Evolutionary conservation across 2,888 invertebrate genomes (phyloP).

Genomic region (Pyrrhosoma nymphula): DNA sequence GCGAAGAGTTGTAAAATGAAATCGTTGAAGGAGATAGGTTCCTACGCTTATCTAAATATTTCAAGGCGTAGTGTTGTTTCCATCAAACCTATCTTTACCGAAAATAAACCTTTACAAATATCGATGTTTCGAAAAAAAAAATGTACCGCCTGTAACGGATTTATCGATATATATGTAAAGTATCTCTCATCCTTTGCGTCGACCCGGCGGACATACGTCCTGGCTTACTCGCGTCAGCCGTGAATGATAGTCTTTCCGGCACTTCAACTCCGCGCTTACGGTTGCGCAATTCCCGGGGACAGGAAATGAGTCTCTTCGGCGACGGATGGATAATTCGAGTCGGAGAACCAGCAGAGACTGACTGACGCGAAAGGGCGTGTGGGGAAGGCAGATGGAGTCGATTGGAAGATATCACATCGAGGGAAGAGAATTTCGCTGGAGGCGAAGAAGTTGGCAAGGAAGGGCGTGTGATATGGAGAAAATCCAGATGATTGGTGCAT

Average conservation of each 20-base stretch:
- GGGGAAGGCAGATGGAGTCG: neutral
- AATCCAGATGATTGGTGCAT: neutral
- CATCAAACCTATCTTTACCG: too few species aligned
- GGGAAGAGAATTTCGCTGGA: too few species aligned
- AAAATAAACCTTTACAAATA: too few species aligned
- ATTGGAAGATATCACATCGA: neutral
- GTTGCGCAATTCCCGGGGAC: neutral
- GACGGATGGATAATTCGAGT: neutral
- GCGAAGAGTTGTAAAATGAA: too few species aligned
- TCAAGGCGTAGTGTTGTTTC: too few species aligned
- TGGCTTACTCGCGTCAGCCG: neutral
- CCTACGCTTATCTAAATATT: too few species aligned
- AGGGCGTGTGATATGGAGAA: neutral
- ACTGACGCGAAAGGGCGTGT: neutral
- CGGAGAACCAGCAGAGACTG: neutral
- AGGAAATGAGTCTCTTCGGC: neutral
- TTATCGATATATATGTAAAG: neutral
- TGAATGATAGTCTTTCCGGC: conserved; percentile 8
- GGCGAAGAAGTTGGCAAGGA: neutral
- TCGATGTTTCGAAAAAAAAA: too few species aligned
- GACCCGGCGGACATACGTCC: neutral
- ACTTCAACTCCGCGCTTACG: neutral
- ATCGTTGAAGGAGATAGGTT: too few species aligned
- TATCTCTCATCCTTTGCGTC: neutral
- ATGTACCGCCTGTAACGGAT: too few species aligned